Evolutionary conservation across 2,113 vertebrate species (phyloP).

Genomic region (Natator depressus): DNA sequence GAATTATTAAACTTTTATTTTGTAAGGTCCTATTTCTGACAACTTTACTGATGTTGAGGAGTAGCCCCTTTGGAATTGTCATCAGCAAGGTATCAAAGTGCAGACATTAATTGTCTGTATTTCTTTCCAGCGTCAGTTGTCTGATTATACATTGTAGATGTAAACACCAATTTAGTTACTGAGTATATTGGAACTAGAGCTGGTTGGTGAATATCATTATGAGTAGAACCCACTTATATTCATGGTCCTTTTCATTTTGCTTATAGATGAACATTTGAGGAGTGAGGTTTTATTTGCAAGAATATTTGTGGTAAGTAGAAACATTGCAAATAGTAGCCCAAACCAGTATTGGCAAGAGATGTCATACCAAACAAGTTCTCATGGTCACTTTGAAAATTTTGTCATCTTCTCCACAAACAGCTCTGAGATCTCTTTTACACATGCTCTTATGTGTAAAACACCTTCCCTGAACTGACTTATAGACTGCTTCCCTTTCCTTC

Average conservation of each 20-base stretch:
- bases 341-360: background rate
- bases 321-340: background rate
- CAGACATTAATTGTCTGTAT: slow-evolving; percentile 4
- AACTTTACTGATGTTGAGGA: rapidly evolving
- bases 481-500: background rate
- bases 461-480: background rate
- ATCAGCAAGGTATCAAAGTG: background rate
- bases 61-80: background rate
- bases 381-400: background rate
- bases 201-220: slow-evolving; percentile 19
- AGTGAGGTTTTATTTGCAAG: slow-evolving; percentile 15
- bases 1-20: background rate
- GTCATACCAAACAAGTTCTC: background rate
- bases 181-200: slow-evolving; percentile 5
- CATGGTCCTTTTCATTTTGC: slow-evolving; percentile 25
- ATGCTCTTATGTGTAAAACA: background rate
- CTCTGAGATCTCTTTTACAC: background rate
- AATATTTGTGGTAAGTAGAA: background rate
- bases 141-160: slow-evolving; percentile 27
- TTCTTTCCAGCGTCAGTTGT: background rate
- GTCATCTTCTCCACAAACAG: background rate
- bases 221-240: slow-evolving; percentile 4
- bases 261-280: slow-evolving; percentile 15
- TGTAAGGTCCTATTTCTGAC: background rate
- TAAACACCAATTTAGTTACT: slow-evolving; percentile 39